Percentiles rank a stretch among this genome's conserved stretches.
Conservation (phyloP, 2,797 vertebrate genomes). For the Diplodus sargus region DNA sequence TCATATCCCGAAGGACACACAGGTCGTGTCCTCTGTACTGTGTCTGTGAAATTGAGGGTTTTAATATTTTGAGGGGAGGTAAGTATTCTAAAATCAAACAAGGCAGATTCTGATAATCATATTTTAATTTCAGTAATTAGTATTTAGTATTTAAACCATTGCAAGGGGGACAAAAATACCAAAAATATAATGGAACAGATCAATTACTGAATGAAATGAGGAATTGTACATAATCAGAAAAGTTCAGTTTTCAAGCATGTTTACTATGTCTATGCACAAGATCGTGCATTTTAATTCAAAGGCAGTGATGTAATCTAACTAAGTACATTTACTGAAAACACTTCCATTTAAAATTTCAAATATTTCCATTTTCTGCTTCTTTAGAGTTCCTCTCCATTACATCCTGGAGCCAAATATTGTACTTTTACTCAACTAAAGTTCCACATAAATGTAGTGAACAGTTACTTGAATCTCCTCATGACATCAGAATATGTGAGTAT, state of each 20-base stretch:
- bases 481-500: no score
- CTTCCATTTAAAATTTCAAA: no score
- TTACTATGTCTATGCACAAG: neutral
- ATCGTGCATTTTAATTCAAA: no score
- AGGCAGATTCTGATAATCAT: neutral
- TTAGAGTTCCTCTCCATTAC: no score
- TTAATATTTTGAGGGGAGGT: neutral
- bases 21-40: neutral
- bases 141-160: neutral
- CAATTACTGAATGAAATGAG: neutral
- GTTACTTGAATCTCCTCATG: neutral
- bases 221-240: neutral
- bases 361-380: no score
- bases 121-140: neutral
- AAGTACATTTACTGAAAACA: no score
- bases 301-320: no score
- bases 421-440: no score
- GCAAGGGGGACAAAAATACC: neutral
- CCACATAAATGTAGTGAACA: no score
- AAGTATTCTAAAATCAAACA: conserved; percentile 1
- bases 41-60: neutral
- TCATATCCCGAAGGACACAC: neutral
- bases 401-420: no score
- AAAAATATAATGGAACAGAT: neutral
- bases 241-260: neutral